These are phyloP conservation scores for Archocentrus centrarchus DNA, from an alignment of 2,113 vertebrate species.

Conservation along the genomic window DNA sequence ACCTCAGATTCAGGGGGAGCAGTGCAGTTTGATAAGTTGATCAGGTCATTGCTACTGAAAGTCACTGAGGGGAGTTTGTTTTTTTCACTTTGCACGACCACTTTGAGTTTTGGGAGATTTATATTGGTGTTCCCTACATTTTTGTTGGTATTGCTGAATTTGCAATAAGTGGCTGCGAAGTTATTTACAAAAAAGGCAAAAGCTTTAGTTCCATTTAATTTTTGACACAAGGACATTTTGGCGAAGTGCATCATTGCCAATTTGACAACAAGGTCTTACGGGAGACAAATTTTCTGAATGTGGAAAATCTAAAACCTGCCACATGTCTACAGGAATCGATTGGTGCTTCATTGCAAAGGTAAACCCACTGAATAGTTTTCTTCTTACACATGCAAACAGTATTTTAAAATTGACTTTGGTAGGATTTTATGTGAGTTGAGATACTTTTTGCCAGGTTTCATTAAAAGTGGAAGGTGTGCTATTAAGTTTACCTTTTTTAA, in stretches of 20 bases:
- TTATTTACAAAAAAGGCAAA: background rate
- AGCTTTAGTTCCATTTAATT: background rate
- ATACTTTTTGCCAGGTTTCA: background rate
- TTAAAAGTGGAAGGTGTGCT: background rate
- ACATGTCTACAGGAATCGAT: background rate
- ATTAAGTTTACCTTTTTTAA: background rate
- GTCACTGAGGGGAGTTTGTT: background rate
- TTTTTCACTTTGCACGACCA: background rate
- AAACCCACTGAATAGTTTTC: background rate
- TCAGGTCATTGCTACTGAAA: background rate
- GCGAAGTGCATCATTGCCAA: background rate
- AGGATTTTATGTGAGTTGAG: background rate
- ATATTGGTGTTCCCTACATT: background rate
- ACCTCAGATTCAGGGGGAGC: background rate
- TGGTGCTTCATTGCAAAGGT: background rate
- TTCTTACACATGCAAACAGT: background rate
- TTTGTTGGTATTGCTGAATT: background rate
- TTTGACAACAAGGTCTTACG: background rate
- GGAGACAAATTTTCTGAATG: background rate
- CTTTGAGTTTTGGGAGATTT: background rate
- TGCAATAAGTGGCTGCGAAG: background rate
- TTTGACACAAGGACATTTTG: rapidly evolving
- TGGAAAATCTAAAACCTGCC: background rate
- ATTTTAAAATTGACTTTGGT: background rate
- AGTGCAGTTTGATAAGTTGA: background rate